These are phyloP conservation scores for Magallana nippona DNA, from an alignment of 2,888 invertebrate species.

Conservation along the genomic window DNA sequence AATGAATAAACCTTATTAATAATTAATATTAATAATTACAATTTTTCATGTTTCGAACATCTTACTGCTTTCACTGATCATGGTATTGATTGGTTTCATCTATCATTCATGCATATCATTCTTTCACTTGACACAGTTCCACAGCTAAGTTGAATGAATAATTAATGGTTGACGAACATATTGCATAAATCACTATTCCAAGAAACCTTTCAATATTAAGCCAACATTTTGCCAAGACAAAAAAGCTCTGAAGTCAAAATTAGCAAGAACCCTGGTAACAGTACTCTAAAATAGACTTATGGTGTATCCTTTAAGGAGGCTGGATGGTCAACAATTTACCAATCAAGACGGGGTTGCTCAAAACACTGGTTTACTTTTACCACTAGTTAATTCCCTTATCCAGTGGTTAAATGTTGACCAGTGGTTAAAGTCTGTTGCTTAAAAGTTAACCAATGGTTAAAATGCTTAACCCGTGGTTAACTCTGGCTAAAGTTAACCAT, in stretches of 20 bases:
- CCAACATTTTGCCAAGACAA: background rate
- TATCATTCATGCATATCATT: background rate
- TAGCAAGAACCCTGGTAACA: background rate
- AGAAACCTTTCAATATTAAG: background rate
- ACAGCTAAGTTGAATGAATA: background rate
- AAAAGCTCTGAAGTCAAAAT: background rate
- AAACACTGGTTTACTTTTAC: too few species aligned
- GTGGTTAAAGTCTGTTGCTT: too few species aligned
- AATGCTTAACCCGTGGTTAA: too few species aligned
- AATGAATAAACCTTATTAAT: background rate
- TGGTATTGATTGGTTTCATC: background rate
- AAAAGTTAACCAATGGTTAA: too few species aligned
- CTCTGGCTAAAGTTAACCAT: too few species aligned
- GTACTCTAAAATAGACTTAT: too few species aligned
- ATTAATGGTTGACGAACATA: background rate
- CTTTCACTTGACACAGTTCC: background rate
- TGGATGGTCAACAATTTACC: too few species aligned
- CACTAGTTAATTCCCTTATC: too few species aligned
- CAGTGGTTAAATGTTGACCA: too few species aligned
- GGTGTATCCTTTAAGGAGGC: too few species aligned
- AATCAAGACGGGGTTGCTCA: too few species aligned
- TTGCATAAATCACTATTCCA: slow-evolving; percentile 1
- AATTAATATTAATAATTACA: background rate
- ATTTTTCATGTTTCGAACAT: slow-evolving; percentile 1
- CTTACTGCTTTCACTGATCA: background rate